Percentiles rank a stretch among this genome's conserved stretches.
Conservation (phyloP, 1,140 invertebrate genomes). For the Samia ricini region DNA sequence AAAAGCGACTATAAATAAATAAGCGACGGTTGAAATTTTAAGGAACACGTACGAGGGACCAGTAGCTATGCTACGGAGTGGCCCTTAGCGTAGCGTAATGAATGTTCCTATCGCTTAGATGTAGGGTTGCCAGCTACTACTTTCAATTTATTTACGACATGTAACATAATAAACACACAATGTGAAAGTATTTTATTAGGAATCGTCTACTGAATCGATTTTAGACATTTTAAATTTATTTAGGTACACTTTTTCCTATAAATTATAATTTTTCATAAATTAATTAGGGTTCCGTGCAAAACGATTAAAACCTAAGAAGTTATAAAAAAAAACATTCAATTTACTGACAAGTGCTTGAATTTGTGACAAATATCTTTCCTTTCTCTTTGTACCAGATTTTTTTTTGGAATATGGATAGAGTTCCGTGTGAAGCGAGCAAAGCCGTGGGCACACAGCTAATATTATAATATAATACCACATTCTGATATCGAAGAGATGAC, state of each 20-base stretch:
- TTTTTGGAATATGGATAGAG: no score
- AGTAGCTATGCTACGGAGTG: no score
- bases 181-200: neutral
- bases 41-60: conserved; percentile 47
- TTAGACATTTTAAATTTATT: neutral
- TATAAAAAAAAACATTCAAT: neutral
- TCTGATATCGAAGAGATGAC: neutral
- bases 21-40: conserved; percentile 65
- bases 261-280: neutral
- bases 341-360: no score
- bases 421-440: no score
- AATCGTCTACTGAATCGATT: no score
- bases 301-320: no score
- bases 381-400: no score
- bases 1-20: conserved; percentile 62
- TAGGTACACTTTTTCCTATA: neutral
- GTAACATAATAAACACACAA: no score
- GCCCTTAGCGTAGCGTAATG: conserved; percentile 54
- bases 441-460: no score
- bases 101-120: conserved; percentile 33
- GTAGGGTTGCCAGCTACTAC: conserved; percentile 11
- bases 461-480: neutral
- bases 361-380: no score
- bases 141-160: neutral
- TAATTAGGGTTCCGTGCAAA: no score